Evolutionary conservation across 2,113 vertebrate genomes (phyloP).

Genomic region (Poeciliopsis prolifica): DNA sequence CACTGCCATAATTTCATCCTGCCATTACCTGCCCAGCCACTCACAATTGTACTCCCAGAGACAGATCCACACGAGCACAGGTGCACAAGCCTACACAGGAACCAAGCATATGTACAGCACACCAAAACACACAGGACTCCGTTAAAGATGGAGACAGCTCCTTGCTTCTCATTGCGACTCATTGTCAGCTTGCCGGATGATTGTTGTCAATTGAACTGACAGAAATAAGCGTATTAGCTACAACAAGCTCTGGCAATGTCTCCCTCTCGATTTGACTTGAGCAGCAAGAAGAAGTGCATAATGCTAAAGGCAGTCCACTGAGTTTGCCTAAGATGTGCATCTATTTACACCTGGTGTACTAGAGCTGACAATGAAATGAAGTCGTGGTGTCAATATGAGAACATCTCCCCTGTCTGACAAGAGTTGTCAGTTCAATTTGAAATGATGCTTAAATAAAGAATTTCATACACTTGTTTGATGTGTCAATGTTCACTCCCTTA

Average conservation of each 20-base stretch:
- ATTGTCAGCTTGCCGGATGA: conserved; percentile 62
- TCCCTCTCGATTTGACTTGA: conserved; percentile 64
- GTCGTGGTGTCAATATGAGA: conserved; percentile 50
- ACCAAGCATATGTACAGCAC: conserved; percentile 17
- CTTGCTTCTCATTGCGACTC: conserved; percentile 62
- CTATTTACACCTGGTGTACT: conserved; percentile 50
- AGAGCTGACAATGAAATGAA: conserved; percentile 44
- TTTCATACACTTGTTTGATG: neutral
- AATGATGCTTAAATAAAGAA: conserved; percentile 14
- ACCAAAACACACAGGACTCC: conserved; percentile 39
- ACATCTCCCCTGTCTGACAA: conserved; percentile 21
- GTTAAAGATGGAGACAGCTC: conserved; percentile 53
- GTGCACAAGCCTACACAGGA: conserved; percentile 28
- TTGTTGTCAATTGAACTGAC: conserved; percentile 70
- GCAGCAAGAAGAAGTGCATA: conserved; percentile 37
- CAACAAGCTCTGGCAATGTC: conserved; percentile 66
- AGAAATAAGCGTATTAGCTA: conserved; percentile 71
- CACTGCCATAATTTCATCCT: conserved; percentile 73
- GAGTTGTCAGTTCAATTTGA: neutral
- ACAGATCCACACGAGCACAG: conserved; percentile 54
- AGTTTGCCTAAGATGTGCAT: conserved; percentile 39
- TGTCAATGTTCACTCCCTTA: neutral
- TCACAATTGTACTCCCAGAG: conserved; percentile 63
- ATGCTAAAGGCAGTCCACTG: conserved; percentile 50
- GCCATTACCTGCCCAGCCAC: conserved; percentile 75